These are phyloP conservation scores for Desmodus rotundus DNA, from an alignment of 2,113 vertebrate species.

Conservation along the genomic window DNA sequence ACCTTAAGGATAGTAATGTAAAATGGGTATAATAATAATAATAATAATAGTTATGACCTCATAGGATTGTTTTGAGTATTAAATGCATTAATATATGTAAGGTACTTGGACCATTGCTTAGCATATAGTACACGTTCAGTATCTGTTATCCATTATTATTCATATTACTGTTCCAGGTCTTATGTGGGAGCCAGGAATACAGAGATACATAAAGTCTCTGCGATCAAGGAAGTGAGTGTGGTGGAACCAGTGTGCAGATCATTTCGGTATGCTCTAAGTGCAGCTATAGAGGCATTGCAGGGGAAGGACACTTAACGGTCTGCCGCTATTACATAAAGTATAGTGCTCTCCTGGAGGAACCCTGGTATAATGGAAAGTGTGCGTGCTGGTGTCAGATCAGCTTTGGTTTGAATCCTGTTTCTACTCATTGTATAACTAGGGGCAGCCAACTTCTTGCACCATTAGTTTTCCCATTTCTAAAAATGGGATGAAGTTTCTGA, in stretches of 20 bases:
- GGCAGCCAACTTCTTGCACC: neutral
- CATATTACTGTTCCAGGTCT: neutral
- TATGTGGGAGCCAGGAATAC: neutral
- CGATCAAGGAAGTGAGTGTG: neutral
- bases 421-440: neutral
- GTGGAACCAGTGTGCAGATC: neutral
- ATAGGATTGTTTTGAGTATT: neutral
- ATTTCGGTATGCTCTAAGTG: neutral
- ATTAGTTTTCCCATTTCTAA: constrained; percentile 21
- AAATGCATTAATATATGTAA: constrained; percentile 9
- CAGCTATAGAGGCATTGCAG: neutral
- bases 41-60: neutral
- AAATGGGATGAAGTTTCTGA: constrained; percentile 8
- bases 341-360: neutral
- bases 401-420: neutral
- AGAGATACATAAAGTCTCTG: neutral
- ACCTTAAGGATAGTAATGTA: neutral
- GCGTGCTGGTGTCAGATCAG: neutral
- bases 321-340: constrained; percentile 26
- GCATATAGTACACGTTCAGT: neutral
- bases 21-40: neutral
- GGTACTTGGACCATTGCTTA: neutral
- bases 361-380: neutral
- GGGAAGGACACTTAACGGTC: neutral
- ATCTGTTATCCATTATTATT: neutral